Evolutionary conservation across 2,888 invertebrate genomes (phyloP), one percentile per base, ranked within the genome.

Genomic region (Xestia sexstrigata): DNA sequence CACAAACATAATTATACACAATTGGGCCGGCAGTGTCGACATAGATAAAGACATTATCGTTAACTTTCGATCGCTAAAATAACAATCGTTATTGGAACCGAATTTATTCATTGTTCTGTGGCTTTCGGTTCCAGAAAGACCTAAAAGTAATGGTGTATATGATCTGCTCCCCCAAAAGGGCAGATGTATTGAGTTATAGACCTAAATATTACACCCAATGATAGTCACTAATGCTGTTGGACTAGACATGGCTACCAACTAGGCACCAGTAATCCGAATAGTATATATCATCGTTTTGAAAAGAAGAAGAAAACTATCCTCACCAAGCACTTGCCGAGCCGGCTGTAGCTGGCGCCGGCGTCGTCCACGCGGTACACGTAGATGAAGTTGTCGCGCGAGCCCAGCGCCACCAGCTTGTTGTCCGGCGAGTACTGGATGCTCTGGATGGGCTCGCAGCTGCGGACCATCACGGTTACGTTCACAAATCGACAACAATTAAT

Each of bases 361-460:
- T 98, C 98, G 72, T 97, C 97, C 7, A 98, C 98, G 94, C 98
- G 98, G 96, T 99, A 99, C 83, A 99, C 97, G 95, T 99, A 99
- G 91, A 99, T 98, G 93, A 98, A 97, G 97, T 99, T 99, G 95
- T 99, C 99, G 20, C 99, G 97, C 0, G 99, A 99, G 11, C 99
- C 99, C 71, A 99, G 94, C 20, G 99, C 99, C 76, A 99, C 95
- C 91, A 98, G 95, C 84, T 97, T 97, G 83, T 99, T 99, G 97
- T 99, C 98, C 70, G 98, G 98, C 2, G 98, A 98, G 94, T 97
- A 98, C 91, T 97, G 97, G 80, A 98, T 97, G n/a, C 98, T 98
- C 95, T 98, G 97, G 85, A 97, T 97, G 13, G 97, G 97, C 87
- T 97, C 97, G 74, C 94, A 94, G 0, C 96, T 96, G 91, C 15